Evolutionary conservation across 2,113 vertebrate genomes (phyloP).

Genomic region (Butorides virescens): DNA sequence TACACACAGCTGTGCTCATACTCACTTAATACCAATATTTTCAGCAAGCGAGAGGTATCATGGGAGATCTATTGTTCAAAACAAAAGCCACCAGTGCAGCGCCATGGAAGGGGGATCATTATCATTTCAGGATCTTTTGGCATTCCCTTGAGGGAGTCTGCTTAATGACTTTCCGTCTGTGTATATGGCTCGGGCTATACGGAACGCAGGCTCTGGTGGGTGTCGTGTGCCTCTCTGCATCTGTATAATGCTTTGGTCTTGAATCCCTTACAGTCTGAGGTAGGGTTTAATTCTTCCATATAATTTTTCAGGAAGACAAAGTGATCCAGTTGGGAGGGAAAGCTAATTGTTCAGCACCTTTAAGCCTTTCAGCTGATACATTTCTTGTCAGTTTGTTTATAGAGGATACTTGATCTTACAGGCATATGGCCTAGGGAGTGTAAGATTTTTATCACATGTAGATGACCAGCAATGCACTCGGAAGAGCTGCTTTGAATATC

Average conservation of each 20-base stretch:
- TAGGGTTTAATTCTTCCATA: not conserved
- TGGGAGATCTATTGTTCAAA: conserved; percentile 62
- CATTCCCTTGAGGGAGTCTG: not conserved
- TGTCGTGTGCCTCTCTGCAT: not conserved
- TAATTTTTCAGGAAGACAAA: not conserved
- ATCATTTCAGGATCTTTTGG: not conserved
- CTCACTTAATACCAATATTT: conserved; percentile 68
- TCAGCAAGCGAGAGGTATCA: conserved; percentile 50
- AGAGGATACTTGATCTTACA: not conserved
- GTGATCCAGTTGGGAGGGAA: not conserved
- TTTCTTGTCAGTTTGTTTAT: not conserved
- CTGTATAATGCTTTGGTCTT: not conserved
- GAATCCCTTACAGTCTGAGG: not conserved
- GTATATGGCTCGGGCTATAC: not conserved
- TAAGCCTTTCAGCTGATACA: not conserved
- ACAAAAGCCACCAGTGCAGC: conserved; percentile 57
- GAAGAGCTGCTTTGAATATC: not conserved
- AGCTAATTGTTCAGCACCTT: not conserved
- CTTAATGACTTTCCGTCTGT: not conserved
- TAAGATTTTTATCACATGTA: not conserved
- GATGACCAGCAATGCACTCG: not conserved
- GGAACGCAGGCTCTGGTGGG: not conserved
- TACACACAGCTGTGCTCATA: conserved; percentile 75
- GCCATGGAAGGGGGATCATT: conserved; percentile 19
- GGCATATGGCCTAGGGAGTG: not conserved